Percentiles rank a stretch among this genome's conserved stretches.
Conservation (phyloP, 2,797 vertebrate genomes). For the Clangula hyemalis region DNA sequence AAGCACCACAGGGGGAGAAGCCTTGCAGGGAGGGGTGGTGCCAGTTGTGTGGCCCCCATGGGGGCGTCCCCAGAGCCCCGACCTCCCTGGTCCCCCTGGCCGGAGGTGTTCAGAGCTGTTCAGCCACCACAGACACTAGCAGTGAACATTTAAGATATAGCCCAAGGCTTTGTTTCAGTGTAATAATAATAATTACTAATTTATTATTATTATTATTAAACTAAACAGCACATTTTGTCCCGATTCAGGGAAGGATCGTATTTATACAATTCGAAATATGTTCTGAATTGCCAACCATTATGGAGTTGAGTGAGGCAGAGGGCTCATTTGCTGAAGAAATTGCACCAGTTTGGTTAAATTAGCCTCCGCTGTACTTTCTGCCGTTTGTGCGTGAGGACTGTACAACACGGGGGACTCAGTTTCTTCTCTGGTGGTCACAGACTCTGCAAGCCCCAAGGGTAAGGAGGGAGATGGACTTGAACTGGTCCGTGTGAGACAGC, state of each 20-base stretch:
- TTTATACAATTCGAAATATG: neutral
- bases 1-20: neutral
- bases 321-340: neutral
- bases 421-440: neutral
- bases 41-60: neutral
- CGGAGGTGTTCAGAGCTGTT: neutral
- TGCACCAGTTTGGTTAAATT: neutral
- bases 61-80: neutral
- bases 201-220: neutral
- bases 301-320: neutral
- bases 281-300: neutral
- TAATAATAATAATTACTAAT: neutral
- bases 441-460: neutral
- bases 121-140: neutral
- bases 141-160: neutral
- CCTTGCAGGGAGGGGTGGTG: neutral
- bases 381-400: neutral
- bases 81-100: accelerated
- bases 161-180: neutral
- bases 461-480: neutral
- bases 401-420: accelerated
- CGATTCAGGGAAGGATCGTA: neutral
- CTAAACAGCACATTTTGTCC: neutral
- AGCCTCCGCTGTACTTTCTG: neutral
- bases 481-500: neutral